Evolutionary conservation across 2,888 invertebrate species (phyloP).

Genomic region (Pyrrhosoma nymphula): DNA sequence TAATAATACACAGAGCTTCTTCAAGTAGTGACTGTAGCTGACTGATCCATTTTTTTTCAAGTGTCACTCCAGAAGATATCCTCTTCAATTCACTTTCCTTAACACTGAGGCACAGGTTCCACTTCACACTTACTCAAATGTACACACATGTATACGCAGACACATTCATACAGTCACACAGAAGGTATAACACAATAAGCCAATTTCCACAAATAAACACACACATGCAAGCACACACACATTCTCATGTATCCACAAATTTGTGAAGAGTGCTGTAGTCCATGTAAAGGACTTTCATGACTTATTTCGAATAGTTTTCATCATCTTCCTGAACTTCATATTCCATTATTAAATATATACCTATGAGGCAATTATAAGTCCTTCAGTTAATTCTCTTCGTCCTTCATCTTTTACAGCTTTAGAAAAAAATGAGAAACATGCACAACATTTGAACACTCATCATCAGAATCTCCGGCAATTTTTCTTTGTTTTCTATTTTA

Average conservation of each 20-base stretch:
- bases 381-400: neutral
- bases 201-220: neutral
- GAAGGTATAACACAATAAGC: neutral
- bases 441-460: constrained; percentile 18
- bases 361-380: neutral
- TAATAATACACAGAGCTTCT: constrained; percentile 11
- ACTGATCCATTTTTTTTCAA: neutral
- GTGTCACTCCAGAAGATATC: constrained; percentile 28
- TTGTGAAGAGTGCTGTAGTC: constrained; percentile 32
- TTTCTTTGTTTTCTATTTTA: neutral
- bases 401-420: neutral
- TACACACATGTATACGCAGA: neutral
- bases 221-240: neutral
- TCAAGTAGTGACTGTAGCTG: constrained; percentile 19
- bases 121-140: neutral
- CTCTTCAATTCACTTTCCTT: constrained; percentile 16
- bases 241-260: neutral
- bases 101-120: constrained; percentile 46
- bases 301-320: constrained; percentile 9
- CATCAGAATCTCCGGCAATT: neutral
- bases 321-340: neutral
- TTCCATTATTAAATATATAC: neutral
- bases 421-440: constrained; percentile 10
- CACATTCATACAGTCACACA: neutral
- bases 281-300: neutral